Evolutionary conservation across 2,888 invertebrate genomes (phyloP).

Genomic region (Thecophora atra): DNA sequence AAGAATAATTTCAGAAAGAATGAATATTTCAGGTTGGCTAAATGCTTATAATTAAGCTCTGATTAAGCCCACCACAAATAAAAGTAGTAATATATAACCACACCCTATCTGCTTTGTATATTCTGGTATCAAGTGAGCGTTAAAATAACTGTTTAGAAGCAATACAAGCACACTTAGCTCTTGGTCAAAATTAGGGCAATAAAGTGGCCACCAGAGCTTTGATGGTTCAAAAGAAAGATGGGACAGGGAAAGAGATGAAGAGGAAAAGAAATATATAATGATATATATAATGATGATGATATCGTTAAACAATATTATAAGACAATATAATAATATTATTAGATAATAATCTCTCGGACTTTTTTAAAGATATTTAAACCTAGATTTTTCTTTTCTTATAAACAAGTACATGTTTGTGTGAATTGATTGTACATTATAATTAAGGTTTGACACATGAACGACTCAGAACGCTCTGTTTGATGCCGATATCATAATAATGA

Average conservation of each 20-base stretch:
- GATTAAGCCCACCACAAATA: background rate
- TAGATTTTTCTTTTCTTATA: no score
- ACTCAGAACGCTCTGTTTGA: background rate
- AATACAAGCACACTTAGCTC: slow-evolving; percentile 12
- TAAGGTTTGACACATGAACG: no score
- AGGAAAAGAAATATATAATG: background rate
- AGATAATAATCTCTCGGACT: no score
- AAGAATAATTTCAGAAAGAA: no score
- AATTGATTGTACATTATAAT: no score
- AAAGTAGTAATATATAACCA: background rate
- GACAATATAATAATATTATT: no score
- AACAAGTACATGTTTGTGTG: no score
- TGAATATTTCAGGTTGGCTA: no score
- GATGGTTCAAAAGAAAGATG: no score
- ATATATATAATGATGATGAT: background rate
- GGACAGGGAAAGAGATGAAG: background rate
- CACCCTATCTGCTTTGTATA: background rate
- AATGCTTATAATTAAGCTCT: background rate
- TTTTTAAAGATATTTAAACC: no score
- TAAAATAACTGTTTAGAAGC: slow-evolving; percentile 7
- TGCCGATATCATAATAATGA: background rate
- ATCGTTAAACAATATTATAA: background rate
- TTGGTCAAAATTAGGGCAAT: slow-evolving; percentile 25
- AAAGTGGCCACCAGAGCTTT: slow-evolving; percentile 20
- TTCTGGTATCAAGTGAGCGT: background rate